Base-by-base conservation (phyloP, 2,113 vertebrate species). In the Notarius lentiginosus region DNA sequence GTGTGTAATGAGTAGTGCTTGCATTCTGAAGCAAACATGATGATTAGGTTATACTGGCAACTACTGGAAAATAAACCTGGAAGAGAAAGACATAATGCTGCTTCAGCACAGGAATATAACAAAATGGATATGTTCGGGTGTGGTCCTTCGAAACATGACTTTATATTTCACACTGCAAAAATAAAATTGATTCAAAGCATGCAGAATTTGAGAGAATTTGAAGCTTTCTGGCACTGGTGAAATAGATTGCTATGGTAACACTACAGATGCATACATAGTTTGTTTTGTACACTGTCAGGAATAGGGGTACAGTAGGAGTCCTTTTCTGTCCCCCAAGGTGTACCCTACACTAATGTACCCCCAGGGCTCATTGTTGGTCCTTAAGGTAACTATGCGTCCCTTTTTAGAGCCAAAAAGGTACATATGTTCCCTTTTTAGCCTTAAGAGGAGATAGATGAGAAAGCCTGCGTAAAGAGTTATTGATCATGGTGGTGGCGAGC, bases 191-290 rank as follows among this genome's bases (percentile, higher is more conserved):
- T 51, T 30, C 1, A 70, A 70, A 84, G 22, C 56, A 56, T n/a
- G 34, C 24, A 53, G n/a, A 30, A 68, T 68, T 53, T 30, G 4
- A 7, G 11, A 56, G 24, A 24, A 22, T 5, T 61, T 24, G 0
- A 61, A 10, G 14, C 49, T 53, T 56, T 56, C n/a, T 75, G 12
- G 27, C 27, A 61, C 60, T 60, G 41, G 10, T 49, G 61, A 61
- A 73, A 22, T 34, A 49, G 70, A 53, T 85, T 77, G 41, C 84
- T 77, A 76, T 85, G 84, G 84, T 47, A 77, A 77, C 72, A 53
- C 1, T 7, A 11, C 47, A 63, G 47, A 77, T 27, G 41, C 49
- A 79, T 2, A 10, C 58, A 60, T 22, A 65, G 56, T 76, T 75
- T 27, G 22, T 14, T 84, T 47, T 49, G 41, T 41, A 41, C 34